Evolutionary conservation across 2,888 invertebrate genomes (phyloP).

Genomic region (Lissonota sp.): DNA sequence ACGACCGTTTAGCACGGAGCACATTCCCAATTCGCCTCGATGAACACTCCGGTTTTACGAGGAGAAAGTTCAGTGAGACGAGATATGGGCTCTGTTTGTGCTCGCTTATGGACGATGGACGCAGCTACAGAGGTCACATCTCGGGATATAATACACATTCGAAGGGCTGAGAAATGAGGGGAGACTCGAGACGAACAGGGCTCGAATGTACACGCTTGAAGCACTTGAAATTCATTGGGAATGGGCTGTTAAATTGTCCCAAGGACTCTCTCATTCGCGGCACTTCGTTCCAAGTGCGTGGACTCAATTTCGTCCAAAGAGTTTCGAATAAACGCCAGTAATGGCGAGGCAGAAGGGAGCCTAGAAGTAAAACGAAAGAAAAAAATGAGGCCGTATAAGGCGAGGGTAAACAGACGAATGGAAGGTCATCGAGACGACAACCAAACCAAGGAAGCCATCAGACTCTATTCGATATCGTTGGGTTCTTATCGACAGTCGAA

Average conservation of each 20-base stretch:
- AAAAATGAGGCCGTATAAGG: conserved; percentile 28
- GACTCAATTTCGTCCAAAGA: conserved; percentile 45
- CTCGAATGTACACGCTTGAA: conserved; percentile 17
- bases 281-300: conserved; percentile 18
- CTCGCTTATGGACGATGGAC: conserved; percentile 9
- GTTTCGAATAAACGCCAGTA: conserved; percentile 1
- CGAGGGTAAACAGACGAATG: conserved; percentile 46
- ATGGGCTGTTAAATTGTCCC: conserved; percentile 40
- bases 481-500: conserved; percentile 56
- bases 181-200: background rate
- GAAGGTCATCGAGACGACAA: conserved; percentile 17
- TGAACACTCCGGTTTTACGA: conserved; percentile 34
- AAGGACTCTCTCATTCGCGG: conserved; percentile 32
- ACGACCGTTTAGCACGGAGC: background rate
- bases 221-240: conserved; percentile 61
- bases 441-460: conserved; percentile 21
- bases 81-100: conserved; percentile 1
- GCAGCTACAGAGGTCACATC: background rate
- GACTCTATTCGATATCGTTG: conserved; percentile 47
- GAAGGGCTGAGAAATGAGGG: conserved; percentile 25
- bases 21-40: background rate
- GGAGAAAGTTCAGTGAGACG: conserved; percentile 36
- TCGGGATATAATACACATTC: conserved; percentile 5
- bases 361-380: background rate
- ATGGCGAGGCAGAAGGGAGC: background rate